Evolutionary conservation across 1,140 invertebrate species (phyloP).

Genomic region (Aphelenchoides avenae): DNA sequence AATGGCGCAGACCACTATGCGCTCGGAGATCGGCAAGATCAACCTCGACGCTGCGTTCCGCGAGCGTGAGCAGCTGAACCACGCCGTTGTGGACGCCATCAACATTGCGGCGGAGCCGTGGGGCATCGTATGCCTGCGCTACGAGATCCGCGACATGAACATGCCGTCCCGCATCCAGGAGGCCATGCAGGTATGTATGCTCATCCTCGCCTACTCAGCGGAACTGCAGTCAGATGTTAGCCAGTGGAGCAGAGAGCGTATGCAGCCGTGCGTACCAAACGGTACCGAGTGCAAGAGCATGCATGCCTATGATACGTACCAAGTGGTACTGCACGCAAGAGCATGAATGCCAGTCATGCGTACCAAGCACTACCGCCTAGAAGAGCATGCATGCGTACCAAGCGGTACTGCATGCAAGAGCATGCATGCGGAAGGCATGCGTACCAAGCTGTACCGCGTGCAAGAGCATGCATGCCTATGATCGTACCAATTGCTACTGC

Average conservation of each 20-base stretch:
- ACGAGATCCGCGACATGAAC: slow-evolving; percentile 94
- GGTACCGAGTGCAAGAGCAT: background rate
- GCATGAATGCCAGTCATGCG: too few relatives aligned
- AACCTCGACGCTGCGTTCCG: slow-evolving; percentile 91
- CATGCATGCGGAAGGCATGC: too few relatives aligned
- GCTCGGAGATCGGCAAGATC: slow-evolving; percentile 95
- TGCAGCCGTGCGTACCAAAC: background rate
- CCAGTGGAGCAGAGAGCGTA: background rate
- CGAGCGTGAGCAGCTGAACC: slow-evolving; percentile 88
- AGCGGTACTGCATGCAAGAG: too few relatives aligned
- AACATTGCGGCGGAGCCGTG: slow-evolving; percentile 94
- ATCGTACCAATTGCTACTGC: too few relatives aligned
- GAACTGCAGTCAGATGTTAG: too few relatives aligned
- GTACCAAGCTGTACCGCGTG: too few relatives aligned
- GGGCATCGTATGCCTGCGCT: slow-evolving; percentile 89
- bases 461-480: too few relatives aligned
- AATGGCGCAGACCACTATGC: slow-evolving; percentile 97
- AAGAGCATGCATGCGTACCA: too few relatives aligned
- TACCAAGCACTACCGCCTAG: too few relatives aligned
- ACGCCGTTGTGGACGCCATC: slow-evolving; percentile 86
- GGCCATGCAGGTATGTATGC: slow-evolving; percentile 80
- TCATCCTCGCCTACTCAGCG: too few relatives aligned
- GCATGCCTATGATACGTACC: background rate
- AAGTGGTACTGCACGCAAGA: slow-evolving; percentile 12
- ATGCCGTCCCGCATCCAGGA: slow-evolving; percentile 87